A percentile compares a stretch with the other conserved stretches of the same genome.
Evolutionary conservation across 1,140 invertebrate genomes (phyloP).

Genomic region (Papilio xuthus): DNA sequence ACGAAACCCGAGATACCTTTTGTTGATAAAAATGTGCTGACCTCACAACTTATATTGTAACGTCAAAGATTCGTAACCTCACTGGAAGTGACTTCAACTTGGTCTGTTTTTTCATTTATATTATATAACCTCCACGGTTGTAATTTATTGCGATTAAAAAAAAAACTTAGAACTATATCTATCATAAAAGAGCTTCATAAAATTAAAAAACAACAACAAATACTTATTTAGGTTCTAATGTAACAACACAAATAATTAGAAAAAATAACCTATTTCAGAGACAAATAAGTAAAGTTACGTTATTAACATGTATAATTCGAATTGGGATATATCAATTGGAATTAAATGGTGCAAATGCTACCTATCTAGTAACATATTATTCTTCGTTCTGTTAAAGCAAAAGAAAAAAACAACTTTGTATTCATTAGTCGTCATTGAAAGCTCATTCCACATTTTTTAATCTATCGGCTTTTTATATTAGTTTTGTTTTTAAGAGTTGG

Average conservation of each 20-base stretch:
- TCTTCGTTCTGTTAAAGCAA: constrained; percentile 41
- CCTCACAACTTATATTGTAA: constrained; percentile 61
- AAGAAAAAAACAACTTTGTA: constrained; percentile 52
- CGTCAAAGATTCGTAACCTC: background rate
- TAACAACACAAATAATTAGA: too few relatives aligned
- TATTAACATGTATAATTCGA: too few relatives aligned
- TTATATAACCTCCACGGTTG: too few relatives aligned
- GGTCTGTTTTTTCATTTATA: too few relatives aligned
- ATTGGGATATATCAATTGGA: too few relatives aligned
- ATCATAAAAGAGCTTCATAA: too few relatives aligned
- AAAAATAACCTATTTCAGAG: too few relatives aligned
- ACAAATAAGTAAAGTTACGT: too few relatives aligned
- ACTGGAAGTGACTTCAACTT: background rate
- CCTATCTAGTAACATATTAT: constrained; percentile 37
- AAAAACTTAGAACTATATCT: too few relatives aligned
- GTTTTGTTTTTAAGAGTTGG: constrained; percentile 57
- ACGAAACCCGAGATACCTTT: constrained; percentile 63
- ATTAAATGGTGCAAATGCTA: constrained; percentile 7
- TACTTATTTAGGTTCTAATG: too few relatives aligned
- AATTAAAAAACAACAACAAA: too few relatives aligned
- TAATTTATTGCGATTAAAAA: too few relatives aligned
- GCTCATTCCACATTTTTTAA: constrained; percentile 58
- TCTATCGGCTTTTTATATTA: constrained; percentile 45
- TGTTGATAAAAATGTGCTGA: constrained; percentile 65
- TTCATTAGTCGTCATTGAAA: constrained; percentile 76